A percentile compares a stretch with the other conserved stretches of the same genome.
Conservation (phyloP, 1,140 invertebrate genomes). For the Neodiprion fabricii region DNA sequence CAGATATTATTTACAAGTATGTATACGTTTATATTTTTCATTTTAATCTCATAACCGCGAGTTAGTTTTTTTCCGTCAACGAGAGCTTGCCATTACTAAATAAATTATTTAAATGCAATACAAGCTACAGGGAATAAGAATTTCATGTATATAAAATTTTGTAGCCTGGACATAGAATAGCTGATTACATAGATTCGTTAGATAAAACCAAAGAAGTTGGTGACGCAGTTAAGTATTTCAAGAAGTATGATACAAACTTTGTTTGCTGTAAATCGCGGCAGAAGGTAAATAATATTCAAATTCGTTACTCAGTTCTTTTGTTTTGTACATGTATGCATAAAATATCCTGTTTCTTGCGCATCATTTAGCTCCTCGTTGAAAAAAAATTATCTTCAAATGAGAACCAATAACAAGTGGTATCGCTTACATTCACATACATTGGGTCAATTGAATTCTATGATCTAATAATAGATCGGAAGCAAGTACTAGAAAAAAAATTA, state of each 20-base stretch:
- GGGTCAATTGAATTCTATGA: no score
- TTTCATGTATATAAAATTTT: not conserved
- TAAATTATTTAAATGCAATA: slow-evolving; percentile 5
- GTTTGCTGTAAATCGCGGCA: not conserved
- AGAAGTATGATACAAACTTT: not conserved
- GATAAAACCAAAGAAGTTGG: no score
- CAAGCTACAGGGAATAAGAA: not conserved
- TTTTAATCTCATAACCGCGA: not conserved
- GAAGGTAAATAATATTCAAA: not conserved
- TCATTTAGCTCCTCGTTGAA: not conserved
- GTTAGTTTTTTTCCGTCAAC: not conserved
- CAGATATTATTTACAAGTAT: slow-evolving; percentile 57
- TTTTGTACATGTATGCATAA: not conserved
- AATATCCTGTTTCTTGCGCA: not conserved
- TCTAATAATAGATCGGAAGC: not conserved
- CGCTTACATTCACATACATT: no score
- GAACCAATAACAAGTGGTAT: no score
- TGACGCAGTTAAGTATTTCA: not conserved
- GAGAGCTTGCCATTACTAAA: not conserved
- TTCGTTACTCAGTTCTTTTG: not conserved
- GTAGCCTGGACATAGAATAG: not conserved
- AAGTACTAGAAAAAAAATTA: not conserved
- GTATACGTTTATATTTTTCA: slow-evolving; percentile 27
- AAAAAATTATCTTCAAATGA: not conserved
- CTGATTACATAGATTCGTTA: not conserved